A percentile compares a stretch with the other conserved stretches of the same genome.
Evolutionary conservation across 2,888 invertebrate species (phyloP).

Genomic region (Hemaris fuciformis): DNA sequence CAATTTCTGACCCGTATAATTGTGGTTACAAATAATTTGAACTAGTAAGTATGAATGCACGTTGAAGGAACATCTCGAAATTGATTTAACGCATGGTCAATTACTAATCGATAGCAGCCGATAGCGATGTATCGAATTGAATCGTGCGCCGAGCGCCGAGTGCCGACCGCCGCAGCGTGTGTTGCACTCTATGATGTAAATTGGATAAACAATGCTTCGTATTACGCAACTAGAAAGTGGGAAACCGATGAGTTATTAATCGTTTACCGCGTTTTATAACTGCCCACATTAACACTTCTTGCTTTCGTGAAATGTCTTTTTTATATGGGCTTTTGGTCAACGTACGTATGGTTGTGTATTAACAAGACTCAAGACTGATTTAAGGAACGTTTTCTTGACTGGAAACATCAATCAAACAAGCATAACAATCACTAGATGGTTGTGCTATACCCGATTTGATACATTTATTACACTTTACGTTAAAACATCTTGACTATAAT

Average conservation of each 20-base stretch:
- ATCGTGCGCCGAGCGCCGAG: conserved; percentile 21
- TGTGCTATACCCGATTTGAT: too few relatives aligned
- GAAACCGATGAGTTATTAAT: conserved; percentile 55
- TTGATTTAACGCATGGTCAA: conserved; percentile 14
- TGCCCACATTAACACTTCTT: conserved; percentile 22
- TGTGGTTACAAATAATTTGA: not conserved
- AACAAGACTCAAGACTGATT: too few relatives aligned
- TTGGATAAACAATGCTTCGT: conserved; percentile 54
- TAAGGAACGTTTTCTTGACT: not conserved
- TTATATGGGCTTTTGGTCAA: not conserved
- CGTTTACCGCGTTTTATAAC: conserved; percentile 46
- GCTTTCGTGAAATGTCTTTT: conserved; percentile 4
- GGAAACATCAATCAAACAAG: too few relatives aligned
- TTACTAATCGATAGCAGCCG: conserved; percentile 7
- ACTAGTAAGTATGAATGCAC: conserved; percentile 2
- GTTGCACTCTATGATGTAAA: conserved; percentile 54
- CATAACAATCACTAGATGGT: too few relatives aligned
- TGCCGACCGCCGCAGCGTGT: conserved; percentile 25
- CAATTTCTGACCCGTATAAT: not conserved
- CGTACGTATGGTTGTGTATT: too few relatives aligned
- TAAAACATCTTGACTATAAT: too few relatives aligned
- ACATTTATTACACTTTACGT: too few relatives aligned
- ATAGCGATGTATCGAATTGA: conserved; percentile 27
- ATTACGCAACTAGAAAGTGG: conserved; percentile 68
- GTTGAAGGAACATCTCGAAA: conserved; percentile 5